A percentile compares a stretch with the other conserved stretches of the same genome.
Conservation (phyloP, 35 echinoderm and acorn worm genomes). For the Antedon bifida region DNA sequence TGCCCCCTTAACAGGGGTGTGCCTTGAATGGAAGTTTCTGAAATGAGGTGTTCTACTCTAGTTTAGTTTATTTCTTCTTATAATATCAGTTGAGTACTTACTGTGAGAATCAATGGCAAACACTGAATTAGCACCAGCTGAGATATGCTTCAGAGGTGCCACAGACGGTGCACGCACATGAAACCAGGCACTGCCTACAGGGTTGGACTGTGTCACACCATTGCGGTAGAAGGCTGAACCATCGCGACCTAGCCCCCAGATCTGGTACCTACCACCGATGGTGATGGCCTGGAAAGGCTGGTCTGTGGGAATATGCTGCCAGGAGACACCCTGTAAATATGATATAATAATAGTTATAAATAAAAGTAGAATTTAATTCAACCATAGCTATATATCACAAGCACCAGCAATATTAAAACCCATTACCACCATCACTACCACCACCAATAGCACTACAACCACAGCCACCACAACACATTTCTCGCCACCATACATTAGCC, state of each 20-base stretch:
- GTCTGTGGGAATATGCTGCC: constrained; percentile 82
- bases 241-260: constrained; percentile 82
- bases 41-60: too few relatives aligned
- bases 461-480: background rate
- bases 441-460: background rate
- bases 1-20: too few relatives aligned
- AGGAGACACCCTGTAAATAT: constrained; percentile 43
- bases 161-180: constrained; percentile 63
- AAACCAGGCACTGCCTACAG: constrained; percentile 66
- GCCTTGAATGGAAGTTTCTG: too few relatives aligned
- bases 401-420: too few relatives aligned
- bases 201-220: constrained; percentile 21
- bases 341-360: background rate
- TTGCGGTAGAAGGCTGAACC: constrained; percentile 90
- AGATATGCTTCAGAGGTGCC: constrained; percentile 68
- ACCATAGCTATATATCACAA: too few relatives aligned
- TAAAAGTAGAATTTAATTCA: too few relatives aligned
- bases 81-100: constrained; percentile 33
- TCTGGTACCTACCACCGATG: constrained; percentile 56
- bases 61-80: too few relatives aligned
- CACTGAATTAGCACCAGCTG: constrained; percentile 45
- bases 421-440: too few relatives aligned
- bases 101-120: constrained; percentile 70
- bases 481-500: background rate
- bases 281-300: constrained; percentile 90